Conservation (phyloP, 1,140 invertebrate genomes). For the Ruditapes philippinarum region DNA sequence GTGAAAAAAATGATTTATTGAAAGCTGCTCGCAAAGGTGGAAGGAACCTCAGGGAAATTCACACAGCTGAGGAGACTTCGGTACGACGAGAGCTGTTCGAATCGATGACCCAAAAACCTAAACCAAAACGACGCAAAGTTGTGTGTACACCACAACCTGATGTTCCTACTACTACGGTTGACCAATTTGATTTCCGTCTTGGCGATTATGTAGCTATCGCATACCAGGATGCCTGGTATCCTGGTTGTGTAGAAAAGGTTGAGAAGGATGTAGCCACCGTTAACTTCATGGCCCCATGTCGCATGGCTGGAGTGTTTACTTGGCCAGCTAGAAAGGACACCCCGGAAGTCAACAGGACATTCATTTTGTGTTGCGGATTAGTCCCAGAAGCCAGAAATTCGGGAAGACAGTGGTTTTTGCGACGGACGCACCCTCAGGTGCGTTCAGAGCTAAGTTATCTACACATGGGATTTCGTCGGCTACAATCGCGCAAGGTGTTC, state of each 20-base stretch:
- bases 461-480: too few species aligned
- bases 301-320: background rate
- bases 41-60: background rate
- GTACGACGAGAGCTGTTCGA: background rate
- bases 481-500: too few species aligned
- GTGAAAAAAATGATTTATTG: background rate
- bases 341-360: constrained; percentile 13
- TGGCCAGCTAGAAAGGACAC: constrained; percentile 28
- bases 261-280: background rate
- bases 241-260: background rate
- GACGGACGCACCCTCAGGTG: too few species aligned
- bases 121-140: background rate
- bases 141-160: background rate
- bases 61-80: background rate
- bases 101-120: background rate
- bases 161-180: background rate
- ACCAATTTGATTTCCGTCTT: too few species aligned
- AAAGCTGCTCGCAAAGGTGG: background rate
- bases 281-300: constrained; percentile 18
- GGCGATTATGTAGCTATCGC: constrained; percentile 36
- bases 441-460: too few species aligned
- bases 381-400: constrained; percentile 7
- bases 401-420: constrained; percentile 36
- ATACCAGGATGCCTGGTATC: constrained; percentile 48
- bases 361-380: background rate